A percentile compares a stretch with the other conserved stretches of the same genome.
phyloP scores from a whole-genome alignment of 2,113 vertebrate genomes.

The Tringa solitaria region DNA sequence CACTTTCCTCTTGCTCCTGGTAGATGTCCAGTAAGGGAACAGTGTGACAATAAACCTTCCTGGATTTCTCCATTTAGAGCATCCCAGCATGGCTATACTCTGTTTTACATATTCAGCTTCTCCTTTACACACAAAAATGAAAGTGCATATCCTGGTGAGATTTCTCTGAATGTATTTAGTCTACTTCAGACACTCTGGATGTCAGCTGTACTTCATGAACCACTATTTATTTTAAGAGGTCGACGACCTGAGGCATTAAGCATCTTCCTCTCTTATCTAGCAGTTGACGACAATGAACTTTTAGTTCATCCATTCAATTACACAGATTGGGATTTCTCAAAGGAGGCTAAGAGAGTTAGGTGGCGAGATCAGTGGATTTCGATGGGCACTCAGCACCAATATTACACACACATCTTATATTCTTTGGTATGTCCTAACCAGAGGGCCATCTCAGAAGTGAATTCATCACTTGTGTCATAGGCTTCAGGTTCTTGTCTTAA shows the following conservation, averaged over 20 bases:
- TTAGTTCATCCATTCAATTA: neutral
- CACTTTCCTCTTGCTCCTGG: neutral
- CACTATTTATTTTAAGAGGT: neutral
- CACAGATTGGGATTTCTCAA: neutral
- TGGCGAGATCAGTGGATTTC: neutral
- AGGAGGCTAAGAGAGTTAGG: neutral
- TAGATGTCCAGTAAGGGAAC: neutral
- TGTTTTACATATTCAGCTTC: neutral
- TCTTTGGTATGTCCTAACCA: neutral
- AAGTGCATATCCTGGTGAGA: rapidly evolving
- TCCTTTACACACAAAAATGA: neutral
- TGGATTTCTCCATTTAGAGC: neutral
- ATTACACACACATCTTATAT: neutral
- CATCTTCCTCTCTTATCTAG: neutral
- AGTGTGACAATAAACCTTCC: neutral
- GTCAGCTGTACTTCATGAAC: neutral
- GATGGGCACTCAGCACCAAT: neutral
- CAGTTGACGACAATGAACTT: neutral
- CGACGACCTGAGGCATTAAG: neutral
- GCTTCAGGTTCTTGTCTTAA: neutral
- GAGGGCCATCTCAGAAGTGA: neutral
- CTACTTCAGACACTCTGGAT: neutral
- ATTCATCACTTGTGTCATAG: neutral
- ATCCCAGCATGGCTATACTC: neutral
- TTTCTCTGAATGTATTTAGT: neutral